Base-by-base conservation (phyloP, 2,888 invertebrate genomes). In the Siphlonurus alternatus region DNA sequence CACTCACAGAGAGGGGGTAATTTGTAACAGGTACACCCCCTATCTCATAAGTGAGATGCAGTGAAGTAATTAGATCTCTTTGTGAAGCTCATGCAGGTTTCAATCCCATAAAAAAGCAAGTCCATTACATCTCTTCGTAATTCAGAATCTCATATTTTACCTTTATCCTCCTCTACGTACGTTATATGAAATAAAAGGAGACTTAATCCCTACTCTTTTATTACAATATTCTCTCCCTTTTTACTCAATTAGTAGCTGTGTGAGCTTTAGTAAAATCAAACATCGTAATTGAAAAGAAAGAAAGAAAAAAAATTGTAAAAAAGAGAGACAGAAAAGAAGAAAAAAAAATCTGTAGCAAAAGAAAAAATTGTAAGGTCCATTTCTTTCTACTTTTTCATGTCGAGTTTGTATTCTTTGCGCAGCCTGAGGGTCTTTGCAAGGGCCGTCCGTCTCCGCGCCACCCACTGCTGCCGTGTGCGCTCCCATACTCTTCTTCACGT, bases 331-430 rank as follows among this genome's bases (percentile, higher is more conserved):
- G 15, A 10, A 38, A 10, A 38, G 15, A 38, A 38, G 38, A 38
- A 15, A 38, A 38, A 38, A 15, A 38, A 38, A 38, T 38, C 38
- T 38, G 38, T 38, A 38, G 15, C 38, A 15, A 38, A 38, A 38
- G 38, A 38, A 38, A 38, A 38, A 38, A 38, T 10, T 38, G 38
- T 38, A 38, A 38, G 38, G 38, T 38, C 38, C 38, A 38, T 56
- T 56, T 56, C 22, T 56, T 56, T n/a, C 22, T 56, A 56, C 56
- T 56, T 56, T 56, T 56, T n/a, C 56, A 56, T 56, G 56, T 56
- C 56, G 56, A 56, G 56, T 56, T 56, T 20, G 56, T 10, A 38
- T 38, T 38, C 38, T 38, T 38, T 38, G 38, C 38, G 38, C 38
- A 38, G 56, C 56, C 56, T n/a, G 56, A 20, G 7, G 56, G 53